phyloP scores from a whole-genome alignment of 1,140 invertebrate species.

The Drosophila ananassae region DNA sequence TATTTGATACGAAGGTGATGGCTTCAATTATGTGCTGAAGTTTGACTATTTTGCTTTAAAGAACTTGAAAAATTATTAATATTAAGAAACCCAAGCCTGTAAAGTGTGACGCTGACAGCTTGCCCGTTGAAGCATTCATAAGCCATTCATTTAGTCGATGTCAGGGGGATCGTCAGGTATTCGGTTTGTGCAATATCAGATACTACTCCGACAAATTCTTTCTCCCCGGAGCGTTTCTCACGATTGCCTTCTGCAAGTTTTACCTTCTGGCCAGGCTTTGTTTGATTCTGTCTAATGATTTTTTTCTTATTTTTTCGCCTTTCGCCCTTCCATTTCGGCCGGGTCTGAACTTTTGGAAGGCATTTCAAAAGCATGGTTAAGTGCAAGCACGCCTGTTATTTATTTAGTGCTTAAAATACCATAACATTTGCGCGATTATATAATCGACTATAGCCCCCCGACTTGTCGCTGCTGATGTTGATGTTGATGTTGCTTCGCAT shows the following conservation, averaged over 20 bases:
- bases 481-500: conserved; percentile 48
- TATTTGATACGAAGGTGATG: not conserved
- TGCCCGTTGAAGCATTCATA: conserved; percentile 13
- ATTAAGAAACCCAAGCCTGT: not conserved
- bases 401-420: conserved; percentile 79
- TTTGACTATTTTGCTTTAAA: not conserved
- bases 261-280: conserved; percentile 28
- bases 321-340: conserved; percentile 65
- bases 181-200: conserved; percentile 10
- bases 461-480: conserved; percentile 35
- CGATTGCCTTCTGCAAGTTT: conserved; percentile 5
- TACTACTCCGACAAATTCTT: conserved; percentile 18
- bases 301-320: conserved; percentile 22
- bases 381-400: conserved; percentile 65
- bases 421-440: conserved; percentile 76
- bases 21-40: not conserved
- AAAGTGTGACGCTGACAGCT: not conserved
- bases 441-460: conserved; percentile 39
- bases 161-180: conserved; percentile 3
- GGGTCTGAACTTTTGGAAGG: conserved; percentile 58
- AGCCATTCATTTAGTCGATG: conserved; percentile 8
- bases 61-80: not conserved
- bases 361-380: conserved; percentile 45
- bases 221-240: conserved; percentile 13
- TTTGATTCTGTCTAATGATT: conserved; percentile 13